Evolutionary conservation across 2,113 vertebrate genomes (phyloP), one percentile per base, ranked within the genome.

Genomic region (Tychaedon coryphoeus): DNA sequence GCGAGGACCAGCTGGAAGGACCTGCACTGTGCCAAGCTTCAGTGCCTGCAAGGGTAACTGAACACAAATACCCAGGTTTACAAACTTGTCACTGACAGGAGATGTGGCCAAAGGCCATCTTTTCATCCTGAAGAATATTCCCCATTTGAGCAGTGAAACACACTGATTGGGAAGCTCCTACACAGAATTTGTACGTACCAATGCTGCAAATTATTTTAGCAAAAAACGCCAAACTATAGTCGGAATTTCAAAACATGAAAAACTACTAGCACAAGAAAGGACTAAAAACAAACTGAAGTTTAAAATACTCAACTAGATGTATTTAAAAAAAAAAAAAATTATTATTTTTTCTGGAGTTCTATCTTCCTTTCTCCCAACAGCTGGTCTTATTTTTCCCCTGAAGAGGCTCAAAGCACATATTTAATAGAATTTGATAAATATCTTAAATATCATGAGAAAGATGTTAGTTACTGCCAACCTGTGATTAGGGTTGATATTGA

Each of bases 401-500:
- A 61, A 73, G 34, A 86, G 14, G 20, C 40, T 77, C 88, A 90
- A 80, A 94, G 56, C 18, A 67, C 31, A 48, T 36, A 89, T 70
- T 94, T 73, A 82, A 62, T 38, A 53, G 47, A 93, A 54, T 88
- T 71, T 83, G 17, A 80, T 80, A 93, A 88, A 71, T 70, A 83
- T 43, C 81, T 79, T 60, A n/a, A 76, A 73, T 45, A 93, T 61
- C n/a, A 81, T 24, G 40, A 96, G 62, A 66, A 95, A 77, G 73
- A 92, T 25, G 2, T 67, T 79, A 93, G 78, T 91, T 89, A 94
- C 69, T 95, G 43, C 71, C 50, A 93, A 12, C 5, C 77, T 36
- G 62, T 94, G 95, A 96, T 80, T 95, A 70, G 31, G 25, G 51
- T 67, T 95, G 94, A 82, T 95, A 96, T 56, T 69, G 40, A 97